These are phyloP conservation scores for Brachyhypopomus gauderio DNA, from an alignment of 2,113 vertebrate species.

Conservation along the genomic window DNA sequence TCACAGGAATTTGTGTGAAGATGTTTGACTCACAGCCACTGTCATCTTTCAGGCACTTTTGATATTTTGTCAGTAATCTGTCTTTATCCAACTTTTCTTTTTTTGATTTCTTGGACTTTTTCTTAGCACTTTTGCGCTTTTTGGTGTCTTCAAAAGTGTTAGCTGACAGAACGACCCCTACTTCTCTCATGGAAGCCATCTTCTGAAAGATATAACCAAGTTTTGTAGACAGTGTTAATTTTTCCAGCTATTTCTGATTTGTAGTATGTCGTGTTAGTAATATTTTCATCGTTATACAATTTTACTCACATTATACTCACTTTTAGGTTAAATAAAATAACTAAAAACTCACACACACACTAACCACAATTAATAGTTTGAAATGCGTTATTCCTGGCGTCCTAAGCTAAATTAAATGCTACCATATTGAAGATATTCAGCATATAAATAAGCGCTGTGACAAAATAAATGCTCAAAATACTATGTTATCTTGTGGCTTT, in stretches of 20 bases:
- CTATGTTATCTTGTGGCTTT: too few relatives aligned
- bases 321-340: too few relatives aligned
- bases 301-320: too few relatives aligned
- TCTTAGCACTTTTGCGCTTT: slow-evolving; percentile 57
- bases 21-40: neutral
- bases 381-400: too few relatives aligned
- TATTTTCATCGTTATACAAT: too few relatives aligned
- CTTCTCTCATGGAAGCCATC: slow-evolving; percentile 56
- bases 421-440: too few relatives aligned
- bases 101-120: slow-evolving; percentile 55
- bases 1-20: slow-evolving; percentile 9
- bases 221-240: neutral
- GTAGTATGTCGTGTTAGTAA: too few relatives aligned
- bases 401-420: too few relatives aligned
- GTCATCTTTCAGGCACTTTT: neutral
- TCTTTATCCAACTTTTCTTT: slow-evolving; percentile 28
- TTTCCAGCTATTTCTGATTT: neutral
- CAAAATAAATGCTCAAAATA: too few relatives aligned
- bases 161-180: neutral
- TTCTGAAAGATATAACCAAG: slow-evolving; percentile 39
- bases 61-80: slow-evolving; percentile 24
- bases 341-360: too few relatives aligned
- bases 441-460: too few relatives aligned
- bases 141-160: slow-evolving; percentile 3
- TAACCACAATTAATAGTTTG: too few relatives aligned